Conservation (phyloP, 2,113 vertebrate species). For the Oryzias celebensis region DNA sequence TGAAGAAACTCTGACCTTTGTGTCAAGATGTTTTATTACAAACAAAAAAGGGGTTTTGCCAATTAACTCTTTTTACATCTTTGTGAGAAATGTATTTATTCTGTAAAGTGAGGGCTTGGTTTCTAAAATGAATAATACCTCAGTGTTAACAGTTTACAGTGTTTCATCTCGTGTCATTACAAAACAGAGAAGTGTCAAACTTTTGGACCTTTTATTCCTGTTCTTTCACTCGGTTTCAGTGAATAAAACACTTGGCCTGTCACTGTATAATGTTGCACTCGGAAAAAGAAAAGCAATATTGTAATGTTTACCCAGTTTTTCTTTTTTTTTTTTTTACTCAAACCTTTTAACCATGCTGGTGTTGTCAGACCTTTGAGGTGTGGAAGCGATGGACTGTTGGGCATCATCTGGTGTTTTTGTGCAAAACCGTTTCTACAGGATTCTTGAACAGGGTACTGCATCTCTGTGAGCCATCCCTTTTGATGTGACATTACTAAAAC, state of each 20-base stretch:
- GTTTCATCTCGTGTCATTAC: slow-evolving; percentile 53
- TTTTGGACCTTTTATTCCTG: slow-evolving; percentile 9
- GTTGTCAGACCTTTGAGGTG: slow-evolving; percentile 20
- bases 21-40: slow-evolving; percentile 42
- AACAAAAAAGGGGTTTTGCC: slow-evolving; percentile 53
- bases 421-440: slow-evolving; percentile 47
- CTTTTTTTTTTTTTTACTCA: slow-evolving; percentile 8
- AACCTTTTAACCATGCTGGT: slow-evolving; percentile 23
- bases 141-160: slow-evolving; percentile 71
- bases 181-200: slow-evolving; percentile 16
- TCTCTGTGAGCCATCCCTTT: slow-evolving; percentile 68
- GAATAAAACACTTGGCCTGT: slow-evolving; percentile 23
- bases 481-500: slow-evolving; percentile 68
- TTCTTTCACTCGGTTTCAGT: slow-evolving; percentile 6
- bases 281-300: slow-evolving; percentile 25
- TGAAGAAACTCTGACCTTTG: slow-evolving; percentile 45
- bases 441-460: slow-evolving; percentile 59
- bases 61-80: slow-evolving; percentile 49
- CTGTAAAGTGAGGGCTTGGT: slow-evolving; percentile 51
- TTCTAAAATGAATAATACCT: slow-evolving; percentile 58
- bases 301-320: slow-evolving; percentile 25
- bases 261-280: slow-evolving; percentile 36
- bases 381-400: slow-evolving; percentile 29
- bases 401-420: slow-evolving; percentile 47
- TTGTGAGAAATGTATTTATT: slow-evolving; percentile 67